These are phyloP conservation scores for Amphipyra berbera DNA, from an alignment of 2,888 invertebrate genomes.

Conservation along the genomic window DNA sequence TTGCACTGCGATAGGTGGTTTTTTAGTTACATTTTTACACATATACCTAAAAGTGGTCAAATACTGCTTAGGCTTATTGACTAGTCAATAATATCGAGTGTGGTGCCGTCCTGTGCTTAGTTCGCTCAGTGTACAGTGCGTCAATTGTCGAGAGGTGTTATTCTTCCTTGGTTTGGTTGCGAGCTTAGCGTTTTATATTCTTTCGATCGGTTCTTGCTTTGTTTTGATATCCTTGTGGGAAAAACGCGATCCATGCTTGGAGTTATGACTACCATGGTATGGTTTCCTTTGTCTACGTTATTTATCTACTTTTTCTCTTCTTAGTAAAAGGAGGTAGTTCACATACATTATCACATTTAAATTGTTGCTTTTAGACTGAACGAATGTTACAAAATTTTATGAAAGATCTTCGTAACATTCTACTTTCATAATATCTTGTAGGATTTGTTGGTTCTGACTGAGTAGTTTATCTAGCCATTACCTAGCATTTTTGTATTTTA, in stretches of 20 bases:
- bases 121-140: slow-evolving; percentile 85
- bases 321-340: slow-evolving; percentile 80
- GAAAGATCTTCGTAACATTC: slow-evolving; percentile 51
- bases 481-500: slow-evolving; percentile 53
- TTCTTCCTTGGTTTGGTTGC: slow-evolving; percentile 82
- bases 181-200: slow-evolving; percentile 77
- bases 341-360: slow-evolving; percentile 66
- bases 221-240: slow-evolving; percentile 80
- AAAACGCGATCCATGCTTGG: slow-evolving; percentile 90
- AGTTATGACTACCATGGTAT: slow-evolving; percentile 90
- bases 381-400: slow-evolving; percentile 59
- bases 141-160: slow-evolving; percentile 81
- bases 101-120: slow-evolving; percentile 87
- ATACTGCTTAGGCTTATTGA: slow-evolving; percentile 68
- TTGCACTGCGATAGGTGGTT: slow-evolving; percentile 76
- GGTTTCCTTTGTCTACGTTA: slow-evolving; percentile 89
- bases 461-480: slow-evolving; percentile 58
- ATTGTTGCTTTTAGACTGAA: slow-evolving; percentile 65
- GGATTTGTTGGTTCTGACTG: slow-evolving; percentile 61
- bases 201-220: slow-evolving; percentile 74
- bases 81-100: slow-evolving; percentile 68
- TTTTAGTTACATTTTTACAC: slow-evolving; percentile 68
- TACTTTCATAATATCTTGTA: slow-evolving; percentile 61
- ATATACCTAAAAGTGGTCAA: slow-evolving; percentile 67
- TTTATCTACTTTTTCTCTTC: slow-evolving; percentile 76